Conservation (phyloP, 1,140 invertebrate species). For the Ips nitidus region DNA sequence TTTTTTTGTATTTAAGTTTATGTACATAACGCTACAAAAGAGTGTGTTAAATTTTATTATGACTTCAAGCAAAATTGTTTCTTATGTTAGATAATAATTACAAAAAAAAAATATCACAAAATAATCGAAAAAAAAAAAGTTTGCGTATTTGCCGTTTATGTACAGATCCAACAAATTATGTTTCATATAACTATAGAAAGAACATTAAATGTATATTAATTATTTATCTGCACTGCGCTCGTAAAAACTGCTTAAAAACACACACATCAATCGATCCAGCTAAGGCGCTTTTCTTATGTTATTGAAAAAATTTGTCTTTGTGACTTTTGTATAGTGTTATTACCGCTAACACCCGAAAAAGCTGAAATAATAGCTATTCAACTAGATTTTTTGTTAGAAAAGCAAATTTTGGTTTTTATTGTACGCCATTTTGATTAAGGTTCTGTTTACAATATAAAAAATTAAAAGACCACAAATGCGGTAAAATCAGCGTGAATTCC, state of each 20-base stretch:
- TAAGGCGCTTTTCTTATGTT: background rate
- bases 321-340: constrained; percentile 13
- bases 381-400: background rate
- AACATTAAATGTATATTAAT: background rate
- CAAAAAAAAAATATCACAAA: constrained; percentile 43
- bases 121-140: constrained; percentile 30
- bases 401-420: background rate
- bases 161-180: constrained; percentile 13
- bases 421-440: background rate
- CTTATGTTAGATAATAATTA: constrained; percentile 31
- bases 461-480: background rate
- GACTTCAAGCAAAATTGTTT: constrained; percentile 28
- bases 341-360: constrained; percentile 27
- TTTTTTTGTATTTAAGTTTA: constrained; percentile 20
- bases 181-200: constrained; percentile 20
- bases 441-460: background rate
- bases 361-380: constrained; percentile 10
- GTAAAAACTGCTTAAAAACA: background rate
- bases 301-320: constrained; percentile 10
- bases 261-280: too few relatives aligned
- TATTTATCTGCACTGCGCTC: background rate
- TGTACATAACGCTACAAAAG: constrained; percentile 32
- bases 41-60: constrained; percentile 43
- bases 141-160: constrained; percentile 24
- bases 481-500: background rate